A percentile compares a stretch with the other conserved stretches of the same genome.
phyloP scores from a whole-genome alignment of 2,888 invertebrate genomes.

The Allacma fusca region DNA sequence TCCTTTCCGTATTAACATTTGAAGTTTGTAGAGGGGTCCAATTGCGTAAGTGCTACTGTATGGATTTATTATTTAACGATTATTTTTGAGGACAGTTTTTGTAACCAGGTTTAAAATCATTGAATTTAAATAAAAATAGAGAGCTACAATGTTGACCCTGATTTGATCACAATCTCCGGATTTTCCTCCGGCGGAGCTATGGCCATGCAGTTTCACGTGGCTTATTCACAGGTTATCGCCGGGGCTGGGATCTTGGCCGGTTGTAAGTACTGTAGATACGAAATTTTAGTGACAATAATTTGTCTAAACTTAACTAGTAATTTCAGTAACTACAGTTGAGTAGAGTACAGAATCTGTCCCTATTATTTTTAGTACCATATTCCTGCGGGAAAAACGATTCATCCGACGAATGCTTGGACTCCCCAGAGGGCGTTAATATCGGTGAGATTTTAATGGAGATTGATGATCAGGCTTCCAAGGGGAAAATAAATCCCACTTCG shows the following conservation, averaged over 20 bases:
- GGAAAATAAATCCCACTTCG: slow-evolving; percentile 62
- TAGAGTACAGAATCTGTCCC: background rate
- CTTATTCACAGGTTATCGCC: slow-evolving; percentile 62
- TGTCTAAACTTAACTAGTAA: background rate
- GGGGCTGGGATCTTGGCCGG: too few species aligned
- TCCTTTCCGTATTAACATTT: too few species aligned
- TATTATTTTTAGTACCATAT: slow-evolving; percentile 49
- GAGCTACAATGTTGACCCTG: slow-evolving; percentile 62
- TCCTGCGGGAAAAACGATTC: slow-evolving; percentile 50
- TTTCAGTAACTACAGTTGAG: too few species aligned
- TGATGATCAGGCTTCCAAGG: slow-evolving; percentile 42
- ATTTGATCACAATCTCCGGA: slow-evolving; percentile 63
- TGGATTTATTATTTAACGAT: too few species aligned
- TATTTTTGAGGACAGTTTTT: too few species aligned
- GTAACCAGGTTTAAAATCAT: too few species aligned
- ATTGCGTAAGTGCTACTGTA: too few species aligned
- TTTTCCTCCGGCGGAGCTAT: slow-evolving; percentile 64
- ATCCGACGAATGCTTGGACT: slow-evolving; percentile 47
- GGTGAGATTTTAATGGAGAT: slow-evolving; percentile 43
- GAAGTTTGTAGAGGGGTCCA: too few species aligned
- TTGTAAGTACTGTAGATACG: slow-evolving; percentile 63
- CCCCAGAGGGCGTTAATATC: slow-evolving; percentile 38
- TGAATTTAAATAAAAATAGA: slow-evolving; percentile 54
- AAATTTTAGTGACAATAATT: background rate
- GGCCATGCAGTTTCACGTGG: slow-evolving; percentile 64